Evolutionary conservation across 1,140 invertebrate genomes (phyloP), one percentile per base, ranked within the genome.

Genomic region (Tetraneura akinire): DNA sequence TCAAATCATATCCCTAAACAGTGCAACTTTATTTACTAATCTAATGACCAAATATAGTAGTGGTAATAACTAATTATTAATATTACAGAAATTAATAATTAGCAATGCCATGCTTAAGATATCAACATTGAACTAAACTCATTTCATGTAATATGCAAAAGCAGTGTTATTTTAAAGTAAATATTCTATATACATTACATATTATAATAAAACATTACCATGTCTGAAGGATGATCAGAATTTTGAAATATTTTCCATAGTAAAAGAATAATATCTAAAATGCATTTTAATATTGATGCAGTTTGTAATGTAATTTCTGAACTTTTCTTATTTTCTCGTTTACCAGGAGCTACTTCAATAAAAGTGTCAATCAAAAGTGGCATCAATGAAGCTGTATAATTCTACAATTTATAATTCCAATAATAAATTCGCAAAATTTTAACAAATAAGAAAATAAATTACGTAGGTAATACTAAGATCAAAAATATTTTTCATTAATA

Each of bases 361-460:
- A 82, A 82, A 21, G 82, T 81, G 37, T 82, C 81, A 32, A 82
- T 47, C n/a, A 82, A 64, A 47, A 82, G 60, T 14, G 82, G 82
- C 74, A 82, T 82, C n/a, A 82, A 42, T 64, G 60, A 42, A 18
- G 32, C 53, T 26, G 60, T 80, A 62, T 82, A 82, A 32, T 81
- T 80, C 82, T 82, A 68, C 5, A 68, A 68, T 45, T 23, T 1
- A 45, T 47, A 68, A 47, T 23, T 21, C 8, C 11, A 37, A 8
- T 4, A 8, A 1, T 37, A 45, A 3, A 47, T 68, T 2, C 45
- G 8, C 26, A 47, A 0, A 47, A 21, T 1, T n/a, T 42, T 37
- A 21, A 51, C 8, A 1, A 29, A 57, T 10, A 26, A 23, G 11
- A 26, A 14, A n/a, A n/a, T n/a, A n/a, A n/a, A n/a, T n/a, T n/a